Conservation (phyloP, 1,140 invertebrate species). For the Aphelinus certus region DNA sequence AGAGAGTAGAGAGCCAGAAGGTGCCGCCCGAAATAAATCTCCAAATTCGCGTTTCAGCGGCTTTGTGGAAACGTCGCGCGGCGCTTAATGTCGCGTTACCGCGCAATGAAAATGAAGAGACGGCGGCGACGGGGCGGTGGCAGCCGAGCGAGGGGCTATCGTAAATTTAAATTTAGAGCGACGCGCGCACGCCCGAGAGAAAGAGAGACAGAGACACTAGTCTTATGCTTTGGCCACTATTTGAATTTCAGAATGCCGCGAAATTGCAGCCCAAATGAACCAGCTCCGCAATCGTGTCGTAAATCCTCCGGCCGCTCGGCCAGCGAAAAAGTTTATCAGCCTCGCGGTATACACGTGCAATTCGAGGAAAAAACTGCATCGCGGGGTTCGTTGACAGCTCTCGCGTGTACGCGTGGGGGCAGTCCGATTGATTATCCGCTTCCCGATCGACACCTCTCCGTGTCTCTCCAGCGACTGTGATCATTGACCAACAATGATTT, state of each 20-base stretch:
- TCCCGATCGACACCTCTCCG: too few species aligned
- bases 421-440: too few species aligned
- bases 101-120: slow-evolving; percentile 34
- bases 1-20: neutral
- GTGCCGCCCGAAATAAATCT: slow-evolving; percentile 33
- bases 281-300: neutral
- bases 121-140: neutral
- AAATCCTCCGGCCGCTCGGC: neutral
- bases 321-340: neutral
- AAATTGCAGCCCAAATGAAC: neutral
- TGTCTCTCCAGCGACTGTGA: too few species aligned
- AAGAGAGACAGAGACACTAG: slow-evolving; percentile 4
- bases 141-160: slow-evolving; percentile 41
- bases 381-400: neutral
- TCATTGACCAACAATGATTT: too few species aligned
- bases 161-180: slow-evolving; percentile 55
- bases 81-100: slow-evolving; percentile 29
- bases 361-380: neutral
- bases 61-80: slow-evolving; percentile 38
- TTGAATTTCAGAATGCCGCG: slow-evolving; percentile 50
- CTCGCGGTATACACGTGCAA: neutral
- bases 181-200: slow-evolving; percentile 4
- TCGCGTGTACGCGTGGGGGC: neutral
- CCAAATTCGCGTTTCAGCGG: slow-evolving; percentile 30
- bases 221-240: slow-evolving; percentile 29